Base-by-base conservation (phyloP, 2,113 vertebrate species). In the Pygoscelis antarcticus region DNA sequence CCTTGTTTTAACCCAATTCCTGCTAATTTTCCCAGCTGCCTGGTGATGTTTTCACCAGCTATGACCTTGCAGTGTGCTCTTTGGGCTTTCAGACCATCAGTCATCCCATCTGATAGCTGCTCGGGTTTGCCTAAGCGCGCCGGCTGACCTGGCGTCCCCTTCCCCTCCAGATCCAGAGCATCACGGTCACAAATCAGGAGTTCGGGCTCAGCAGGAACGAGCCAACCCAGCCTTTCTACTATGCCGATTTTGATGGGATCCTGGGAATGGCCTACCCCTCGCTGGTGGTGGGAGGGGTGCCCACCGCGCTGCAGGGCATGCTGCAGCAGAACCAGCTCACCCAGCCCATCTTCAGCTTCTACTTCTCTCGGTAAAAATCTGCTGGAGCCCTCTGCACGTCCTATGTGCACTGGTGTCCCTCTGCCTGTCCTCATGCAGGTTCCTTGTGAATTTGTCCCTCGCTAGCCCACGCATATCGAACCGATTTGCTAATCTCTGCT, bases 121-220 rank as follows among this genome's bases (percentile, higher is more conserved):
- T 21, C 0, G 2, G 66, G 10, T 51, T 40, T 58, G 27, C 42
- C 25, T 18, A 12, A 64, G 34, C 6, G 1, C 1, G 0, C 25
- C 8, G 34, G n/a, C 58, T 78, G 93, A 83, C 30, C 44, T 3
- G 4, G 8, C 2, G 2, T 36, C 52, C 52, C 32, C 4, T 87
- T 74, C 34, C 36, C 42, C 44, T 58, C 49, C 90, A 99, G 98
- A 92, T 99, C 83, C 98, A 98, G 78, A 98, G 96, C 78, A 98
- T 99, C 32, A 11, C 34, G 0, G 80, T 99, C 74, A 46, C 32
- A 2, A 93, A 98, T 27, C 99, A 99, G 96, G 98, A 98, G 82
- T 98, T 99, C 4, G 98, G 99, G 66, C 60, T 98, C 60, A 99
- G 98, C 58, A 14, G 79, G 69, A 16, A 44, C 0, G 98, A 98